phyloP scores from a whole-genome alignment of 1,140 invertebrate genomes.

The Cotesia typhae region DNA sequence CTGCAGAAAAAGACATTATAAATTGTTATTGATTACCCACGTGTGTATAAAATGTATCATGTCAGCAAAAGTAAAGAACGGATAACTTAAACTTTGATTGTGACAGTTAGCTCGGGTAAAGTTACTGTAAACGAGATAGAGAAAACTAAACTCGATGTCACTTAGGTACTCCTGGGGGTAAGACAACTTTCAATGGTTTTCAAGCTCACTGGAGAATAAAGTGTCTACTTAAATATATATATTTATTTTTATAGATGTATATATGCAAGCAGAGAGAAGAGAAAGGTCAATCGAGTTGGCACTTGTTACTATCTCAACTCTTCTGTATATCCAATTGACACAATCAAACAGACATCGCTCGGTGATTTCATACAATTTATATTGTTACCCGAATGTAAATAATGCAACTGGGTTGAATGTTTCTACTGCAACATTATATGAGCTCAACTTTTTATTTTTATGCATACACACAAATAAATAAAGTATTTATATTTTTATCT shows the following conservation, averaged over 20 bases:
- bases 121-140: neutral
- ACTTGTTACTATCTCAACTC: neutral
- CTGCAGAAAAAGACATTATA: too few species aligned
- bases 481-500: neutral
- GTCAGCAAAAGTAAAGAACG: neutral
- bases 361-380: neutral
- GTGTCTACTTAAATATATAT: neutral
- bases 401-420: neutral
- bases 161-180: constrained; percentile 4
- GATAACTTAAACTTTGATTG: constrained; percentile 1
- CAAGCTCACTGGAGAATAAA: constrained; percentile 7
- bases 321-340: neutral
- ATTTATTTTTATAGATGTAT: neutral
- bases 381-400: neutral
- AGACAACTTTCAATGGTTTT: constrained; percentile 15
- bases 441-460: too few species aligned
- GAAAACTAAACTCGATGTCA: neutral
- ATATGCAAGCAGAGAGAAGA: neutral
- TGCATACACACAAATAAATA: neutral
- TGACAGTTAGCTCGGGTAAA: neutral
- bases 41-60: too few species aligned
- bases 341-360: neutral
- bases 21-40: too few species aligned
- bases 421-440: too few species aligned
- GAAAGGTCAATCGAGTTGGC: constrained; percentile 17